These are phyloP conservation scores for Atrina japonica DNA, from an alignment of 2,888 invertebrate genomes.

Conservation along the genomic window DNA sequence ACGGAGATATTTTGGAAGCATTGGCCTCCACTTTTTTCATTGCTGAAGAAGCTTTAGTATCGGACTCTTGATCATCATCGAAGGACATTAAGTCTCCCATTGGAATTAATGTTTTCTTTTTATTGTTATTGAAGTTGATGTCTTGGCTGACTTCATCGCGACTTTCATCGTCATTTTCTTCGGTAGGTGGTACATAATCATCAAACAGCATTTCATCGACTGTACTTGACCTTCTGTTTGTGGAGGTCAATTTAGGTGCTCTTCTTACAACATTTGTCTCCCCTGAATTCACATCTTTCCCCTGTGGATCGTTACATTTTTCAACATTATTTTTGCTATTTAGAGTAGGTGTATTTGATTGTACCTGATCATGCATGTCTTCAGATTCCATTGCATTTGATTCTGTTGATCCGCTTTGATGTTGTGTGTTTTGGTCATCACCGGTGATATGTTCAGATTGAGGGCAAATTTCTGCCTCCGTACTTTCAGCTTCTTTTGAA, in stretches of 20 bases:
- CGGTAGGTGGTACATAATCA: conserved; percentile 67
- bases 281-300: conserved; percentile 32
- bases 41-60: conserved; percentile 17
- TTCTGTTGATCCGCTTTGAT: not conserved
- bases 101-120: conserved; percentile 61
- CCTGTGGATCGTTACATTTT: conserved; percentile 4
- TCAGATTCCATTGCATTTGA: conserved; percentile 31
- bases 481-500: conserved; percentile 1
- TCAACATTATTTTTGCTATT: conserved; percentile 29
- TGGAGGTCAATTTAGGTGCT: conserved; percentile 56
- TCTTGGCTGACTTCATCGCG: conserved; percentile 26
- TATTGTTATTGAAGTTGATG: conserved; percentile 14
- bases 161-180: conserved; percentile 34
- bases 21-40: conserved; percentile 36
- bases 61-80: conserved; percentile 62
- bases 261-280: conserved; percentile 26
- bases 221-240: conserved; percentile 72
- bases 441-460: conserved; percentile 10
- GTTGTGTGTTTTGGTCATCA: not conserved
- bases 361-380: conserved; percentile 26
- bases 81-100: conserved; percentile 73
- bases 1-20: conserved; percentile 45
- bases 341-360: conserved; percentile 27
- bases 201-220: conserved; percentile 77
- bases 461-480: not conserved